phyloP scores from a whole-genome alignment of 2,113 vertebrate genomes.

The Chaetodon trifascialis region DNA sequence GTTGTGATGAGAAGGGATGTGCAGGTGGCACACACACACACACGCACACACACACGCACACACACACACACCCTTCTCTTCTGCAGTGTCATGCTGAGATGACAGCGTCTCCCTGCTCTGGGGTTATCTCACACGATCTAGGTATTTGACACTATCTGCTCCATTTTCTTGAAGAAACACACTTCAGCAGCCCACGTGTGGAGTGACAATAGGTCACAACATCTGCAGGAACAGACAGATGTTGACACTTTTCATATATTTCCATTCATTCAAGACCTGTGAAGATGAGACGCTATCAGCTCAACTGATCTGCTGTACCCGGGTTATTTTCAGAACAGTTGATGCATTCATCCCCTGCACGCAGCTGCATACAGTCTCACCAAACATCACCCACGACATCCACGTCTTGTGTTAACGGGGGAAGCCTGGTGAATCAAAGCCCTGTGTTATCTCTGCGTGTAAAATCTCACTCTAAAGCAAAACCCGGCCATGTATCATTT shows the following conservation, averaged over 20 bases:
- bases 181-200: not conserved
- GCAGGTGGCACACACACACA: slow-evolving; percentile 48
- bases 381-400: slow-evolving; percentile 24
- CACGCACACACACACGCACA: slow-evolving; percentile 30
- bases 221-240: not conserved
- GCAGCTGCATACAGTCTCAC: slow-evolving; percentile 18
- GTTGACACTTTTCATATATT: not conserved
- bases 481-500: not conserved
- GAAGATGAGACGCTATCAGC: not conserved
- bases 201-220: not conserved
- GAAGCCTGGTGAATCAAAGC: slow-evolving; percentile 22
- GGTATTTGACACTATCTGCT: slow-evolving; percentile 22
- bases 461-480: not conserved
- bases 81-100: slow-evolving; percentile 46
- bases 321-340: slow-evolving; percentile 40
- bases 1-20: slow-evolving; percentile 65
- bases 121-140: slow-evolving; percentile 41
- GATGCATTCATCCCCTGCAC: slow-evolving; percentile 16
- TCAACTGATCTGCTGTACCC: not conserved
- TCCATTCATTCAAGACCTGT: not conserved
- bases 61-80: not conserved
- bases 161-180: not conserved
- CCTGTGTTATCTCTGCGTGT: slow-evolving; percentile 7
- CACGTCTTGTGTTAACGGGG: slow-evolving; percentile 28
- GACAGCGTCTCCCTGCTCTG: slow-evolving; percentile 31